Conservation (phyloP, 2,888 invertebrate genomes). For the Smittia aterrima region DNA sequence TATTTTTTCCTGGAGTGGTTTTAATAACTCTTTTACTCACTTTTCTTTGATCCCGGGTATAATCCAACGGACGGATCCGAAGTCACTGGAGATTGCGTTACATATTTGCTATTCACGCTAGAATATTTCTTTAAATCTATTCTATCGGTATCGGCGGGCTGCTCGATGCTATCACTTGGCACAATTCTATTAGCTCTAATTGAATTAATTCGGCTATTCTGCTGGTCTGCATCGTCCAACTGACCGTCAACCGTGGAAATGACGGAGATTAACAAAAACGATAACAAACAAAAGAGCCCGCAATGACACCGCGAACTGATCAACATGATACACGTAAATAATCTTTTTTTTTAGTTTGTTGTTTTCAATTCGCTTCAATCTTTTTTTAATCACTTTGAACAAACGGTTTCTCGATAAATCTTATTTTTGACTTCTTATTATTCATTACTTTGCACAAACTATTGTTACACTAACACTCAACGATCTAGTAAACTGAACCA, state of each 20-base stretch:
- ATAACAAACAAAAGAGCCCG: conserved; percentile 15
- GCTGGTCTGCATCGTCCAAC: not conserved
- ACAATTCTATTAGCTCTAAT: conserved; percentile 23
- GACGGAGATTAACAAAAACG: not conserved
- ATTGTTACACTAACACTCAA: conserved; percentile 15
- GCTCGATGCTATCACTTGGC: conserved; percentile 13
- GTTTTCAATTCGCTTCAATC: not conserved
- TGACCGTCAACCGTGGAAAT: not conserved
- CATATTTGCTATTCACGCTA: conserved; percentile 35
- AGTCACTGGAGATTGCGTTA: conserved; percentile 11
- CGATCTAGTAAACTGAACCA: not conserved
- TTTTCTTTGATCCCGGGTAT: conserved; percentile 29
- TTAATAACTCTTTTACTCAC: conserved; percentile 28
- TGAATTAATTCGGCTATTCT: conserved; percentile 18
- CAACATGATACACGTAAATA: conserved; percentile 22
- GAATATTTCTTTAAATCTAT: conserved; percentile 9
- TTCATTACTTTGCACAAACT: not conserved
- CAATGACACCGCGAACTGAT: conserved; percentile 1
- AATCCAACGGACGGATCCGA: conserved; percentile 4
- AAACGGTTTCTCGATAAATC: not conserved
- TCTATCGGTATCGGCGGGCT: not conserved
- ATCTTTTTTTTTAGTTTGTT: not conserved
- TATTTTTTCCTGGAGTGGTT: not conserved
- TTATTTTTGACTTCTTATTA: not conserved
- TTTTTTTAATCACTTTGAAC: not conserved